phyloP scores from a whole-genome alignment of 1,140 invertebrate genomes.

The Lineus longissimus region DNA sequence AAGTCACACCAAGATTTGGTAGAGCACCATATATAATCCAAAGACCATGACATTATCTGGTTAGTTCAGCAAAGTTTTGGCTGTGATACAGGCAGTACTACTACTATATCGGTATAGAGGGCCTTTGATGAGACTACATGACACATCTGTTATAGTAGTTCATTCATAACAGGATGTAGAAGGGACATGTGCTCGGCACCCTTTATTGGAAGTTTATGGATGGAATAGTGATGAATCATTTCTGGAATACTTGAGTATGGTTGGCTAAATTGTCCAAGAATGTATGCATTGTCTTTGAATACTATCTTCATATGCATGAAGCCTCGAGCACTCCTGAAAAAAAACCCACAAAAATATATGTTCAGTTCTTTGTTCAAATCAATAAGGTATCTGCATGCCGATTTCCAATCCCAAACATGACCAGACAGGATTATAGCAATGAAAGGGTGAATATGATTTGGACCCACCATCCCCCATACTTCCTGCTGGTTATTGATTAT shows the following conservation, averaged over 20 bases:
- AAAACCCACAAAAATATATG: constrained; percentile 16
- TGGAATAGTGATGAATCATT: constrained; percentile 88
- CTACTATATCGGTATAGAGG: no score
- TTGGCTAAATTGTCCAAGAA: constrained; percentile 85
- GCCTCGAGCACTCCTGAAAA: constrained; percentile 77
- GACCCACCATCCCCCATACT: no score
- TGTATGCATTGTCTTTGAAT: constrained; percentile 63
- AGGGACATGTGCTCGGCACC: constrained; percentile 94
- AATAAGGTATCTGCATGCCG: not conserved
- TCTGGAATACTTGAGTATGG: constrained; percentile 85
- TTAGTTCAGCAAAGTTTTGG: no score
- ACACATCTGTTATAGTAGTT: constrained; percentile 61
- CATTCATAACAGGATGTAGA: constrained; percentile 79
- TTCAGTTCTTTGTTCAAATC: not conserved
- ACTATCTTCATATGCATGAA: constrained; percentile 92
- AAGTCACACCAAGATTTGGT: no score
- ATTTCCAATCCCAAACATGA: no score
- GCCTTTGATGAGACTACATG: no score
- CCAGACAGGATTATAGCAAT: no score
- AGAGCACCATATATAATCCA: no score
- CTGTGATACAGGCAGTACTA: no score
- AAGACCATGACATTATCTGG: no score
- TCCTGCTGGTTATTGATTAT: no score
- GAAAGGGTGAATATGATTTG: no score
- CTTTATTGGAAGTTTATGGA: constrained; percentile 84